A percentile compares a stretch with the other conserved stretches of the same genome.
Evolutionary conservation across 1,140 invertebrate genomes (phyloP).

Genomic region (Tribolium castaneum): DNA sequence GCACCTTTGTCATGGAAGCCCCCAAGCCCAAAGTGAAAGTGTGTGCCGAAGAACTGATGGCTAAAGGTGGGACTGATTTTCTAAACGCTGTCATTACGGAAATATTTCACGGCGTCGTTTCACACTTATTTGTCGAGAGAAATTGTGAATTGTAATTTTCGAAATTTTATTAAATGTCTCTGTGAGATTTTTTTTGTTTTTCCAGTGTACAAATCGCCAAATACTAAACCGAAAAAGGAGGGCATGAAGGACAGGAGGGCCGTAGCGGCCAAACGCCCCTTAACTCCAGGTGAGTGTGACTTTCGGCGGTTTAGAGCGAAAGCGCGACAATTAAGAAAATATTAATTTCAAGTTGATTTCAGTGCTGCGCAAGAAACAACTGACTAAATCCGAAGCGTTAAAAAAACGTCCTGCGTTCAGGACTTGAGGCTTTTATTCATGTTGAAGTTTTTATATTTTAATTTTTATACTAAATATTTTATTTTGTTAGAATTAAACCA

Average conservation of each 20-base stretch:
- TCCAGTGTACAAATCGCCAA: constrained; percentile 46
- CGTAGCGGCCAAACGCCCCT: background rate
- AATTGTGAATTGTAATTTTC: constrained; percentile 22
- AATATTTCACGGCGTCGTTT: constrained; percentile 50
- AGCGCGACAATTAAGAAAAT: background rate
- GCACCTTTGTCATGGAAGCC: background rate
- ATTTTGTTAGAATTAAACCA: constrained; percentile 14
- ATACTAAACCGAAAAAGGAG: constrained; percentile 38
- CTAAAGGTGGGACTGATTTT: constrained; percentile 55
- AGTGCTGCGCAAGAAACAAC: background rate
- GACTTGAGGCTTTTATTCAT: background rate
- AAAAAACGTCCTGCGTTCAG: background rate
- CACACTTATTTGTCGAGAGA: constrained; percentile 15
- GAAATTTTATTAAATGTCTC: constrained; percentile 23
- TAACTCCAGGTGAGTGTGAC: constrained; percentile 6
- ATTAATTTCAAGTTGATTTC: background rate
- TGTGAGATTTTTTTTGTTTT: constrained; percentile 19
- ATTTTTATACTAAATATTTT: background rate
- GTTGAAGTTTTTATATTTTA: constrained; percentile 2
- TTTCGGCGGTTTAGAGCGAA: background rate
- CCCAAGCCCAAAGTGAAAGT: constrained; percentile 28
- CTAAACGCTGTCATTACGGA: constrained; percentile 45
- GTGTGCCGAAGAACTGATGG: constrained; percentile 42
- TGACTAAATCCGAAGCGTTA: background rate
- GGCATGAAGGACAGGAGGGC: constrained; percentile 8